These are phyloP conservation scores for Cotesia vestalis DNA, from an alignment of 1,140 invertebrate species.

Conservation along the genomic window DNA sequence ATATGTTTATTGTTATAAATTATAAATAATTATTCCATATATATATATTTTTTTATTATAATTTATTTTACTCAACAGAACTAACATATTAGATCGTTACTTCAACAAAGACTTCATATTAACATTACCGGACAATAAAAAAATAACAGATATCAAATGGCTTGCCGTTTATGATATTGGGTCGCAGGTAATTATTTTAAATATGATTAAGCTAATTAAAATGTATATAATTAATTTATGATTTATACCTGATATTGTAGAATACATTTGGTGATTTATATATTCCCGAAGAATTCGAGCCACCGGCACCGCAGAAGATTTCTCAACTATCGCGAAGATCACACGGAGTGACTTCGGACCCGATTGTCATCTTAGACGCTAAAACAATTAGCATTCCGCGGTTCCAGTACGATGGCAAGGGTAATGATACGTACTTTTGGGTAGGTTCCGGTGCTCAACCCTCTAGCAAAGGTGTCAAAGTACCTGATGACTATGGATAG, in stretches of 20 bases:
- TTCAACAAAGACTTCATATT: slow-evolving; percentile 87
- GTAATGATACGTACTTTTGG: slow-evolving; percentile 85
- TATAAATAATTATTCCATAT: not conserved
- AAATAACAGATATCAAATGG: slow-evolving; percentile 89
- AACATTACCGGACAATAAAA: slow-evolving; percentile 85
- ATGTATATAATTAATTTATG: not conserved
- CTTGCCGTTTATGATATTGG: slow-evolving; percentile 88
- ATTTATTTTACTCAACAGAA: slow-evolving; percentile 67
- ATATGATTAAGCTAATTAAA: not conserved
- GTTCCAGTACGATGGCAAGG: slow-evolving; percentile 80
- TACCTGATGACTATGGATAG: slow-evolving; percentile 93
- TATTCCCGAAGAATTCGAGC: slow-evolving; percentile 90
- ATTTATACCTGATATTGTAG: slow-evolving; percentile 50
- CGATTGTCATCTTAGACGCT: slow-evolving; percentile 80
- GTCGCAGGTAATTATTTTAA: slow-evolving; percentile 69
- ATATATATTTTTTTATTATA: not conserved
- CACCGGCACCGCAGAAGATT: slow-evolving; percentile 79
- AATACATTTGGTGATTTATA: slow-evolving; percentile 91
- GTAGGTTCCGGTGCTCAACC: slow-evolving; percentile 88
- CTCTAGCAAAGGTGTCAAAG: slow-evolving; percentile 78
- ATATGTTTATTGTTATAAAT: not conserved
- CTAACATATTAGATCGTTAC: slow-evolving; percentile 86
- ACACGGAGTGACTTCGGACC: slow-evolving; percentile 76
- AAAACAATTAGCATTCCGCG: slow-evolving; percentile 81
- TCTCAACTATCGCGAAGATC: slow-evolving; percentile 75